Base-by-base conservation (phyloP, 2,113 vertebrate species). In the Tenrec ecaudatus region DNA sequence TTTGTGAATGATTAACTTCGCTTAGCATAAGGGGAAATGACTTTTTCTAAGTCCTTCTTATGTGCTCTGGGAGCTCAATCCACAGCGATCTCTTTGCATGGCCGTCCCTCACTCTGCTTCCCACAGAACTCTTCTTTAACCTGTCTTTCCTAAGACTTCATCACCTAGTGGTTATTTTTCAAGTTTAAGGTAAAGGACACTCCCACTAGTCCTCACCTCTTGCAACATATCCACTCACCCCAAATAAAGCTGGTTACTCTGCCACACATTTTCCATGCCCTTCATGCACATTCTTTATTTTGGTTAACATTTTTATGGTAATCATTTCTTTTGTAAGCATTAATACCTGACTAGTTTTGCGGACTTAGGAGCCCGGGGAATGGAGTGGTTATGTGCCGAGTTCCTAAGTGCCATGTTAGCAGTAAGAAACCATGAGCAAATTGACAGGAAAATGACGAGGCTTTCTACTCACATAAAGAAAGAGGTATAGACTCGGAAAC, bases 71-170 rank as follows among this genome's bases (percentile, higher is more conserved):
- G 15, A 2, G 22, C 33, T 83, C 58, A n/a, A 83, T n/a, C 27
- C 20, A 2, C 20, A 43, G 17, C 43, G 58, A 2, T 6, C 7
- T 38, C 58, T 40, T 68, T 57, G 8, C 7, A 29, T 6, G 66
- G 25, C 8, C 77, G 47, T 40, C 38, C 71, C 11, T 40, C 27
- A 71, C 14, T 69, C 27, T 36, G 3, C 11, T 76, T 1, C 10
- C 0, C 1, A 17, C 8, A 17, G 1, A 3, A 0, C 0, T 0
- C 53, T 79, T 38, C 19, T 16, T 2, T 23, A 40, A 25, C 4
- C 4, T 1, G 19, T 22, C 10, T 27, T 43, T n/a, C 29, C 17
- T 9, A n/a, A 2, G 27, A 27, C 6, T 25, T 40, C 29, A 38
- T 79, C 31, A 57, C 2, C 10, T 53, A 14, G 5, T 11, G 3